These are phyloP conservation scores for Callimorpha dominula DNA, from an alignment of 2,888 invertebrate genomes.

Conservation along the genomic window DNA sequence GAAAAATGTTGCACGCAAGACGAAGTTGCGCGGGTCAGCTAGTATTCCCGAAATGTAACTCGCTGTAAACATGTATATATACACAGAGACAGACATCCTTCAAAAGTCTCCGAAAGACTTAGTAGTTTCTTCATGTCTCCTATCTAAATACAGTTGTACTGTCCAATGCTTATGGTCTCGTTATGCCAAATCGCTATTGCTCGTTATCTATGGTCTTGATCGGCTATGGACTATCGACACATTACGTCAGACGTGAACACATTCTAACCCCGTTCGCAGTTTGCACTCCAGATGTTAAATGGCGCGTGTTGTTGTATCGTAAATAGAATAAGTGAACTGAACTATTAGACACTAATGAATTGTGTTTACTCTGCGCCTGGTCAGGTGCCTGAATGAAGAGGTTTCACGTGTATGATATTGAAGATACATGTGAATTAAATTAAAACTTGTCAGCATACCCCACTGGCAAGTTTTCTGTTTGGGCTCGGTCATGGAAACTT, in stretches of 20 bases:
- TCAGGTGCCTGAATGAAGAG: constrained; percentile 10
- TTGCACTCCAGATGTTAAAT: constrained; percentile 12
- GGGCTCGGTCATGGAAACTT: background rate
- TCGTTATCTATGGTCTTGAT: background rate
- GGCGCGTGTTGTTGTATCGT: constrained; percentile 16
- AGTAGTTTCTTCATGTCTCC: too few relatives aligned
- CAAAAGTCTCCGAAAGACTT: too few relatives aligned
- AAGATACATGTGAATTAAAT: background rate
- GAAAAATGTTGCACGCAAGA: too few relatives aligned
- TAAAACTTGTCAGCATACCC: background rate
- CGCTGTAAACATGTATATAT: too few relatives aligned
- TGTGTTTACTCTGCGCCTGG: constrained; percentile 30
- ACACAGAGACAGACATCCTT: too few relatives aligned
- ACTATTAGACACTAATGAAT: constrained; percentile 31
- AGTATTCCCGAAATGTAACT: too few relatives aligned
- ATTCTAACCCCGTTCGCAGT: background rate
- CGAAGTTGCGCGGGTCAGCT: too few relatives aligned
- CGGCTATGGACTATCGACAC: background rate
- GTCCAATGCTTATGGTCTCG: too few relatives aligned
- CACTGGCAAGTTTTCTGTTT: background rate
- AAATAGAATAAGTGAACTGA: constrained; percentile 32
- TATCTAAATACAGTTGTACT: too few relatives aligned
- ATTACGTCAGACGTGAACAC: constrained; percentile 7
- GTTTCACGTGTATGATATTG: constrained; percentile 5
- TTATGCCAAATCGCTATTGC: too few relatives aligned